A percentile compares a stretch with the other conserved stretches of the same genome.
Evolutionary conservation across 2,888 invertebrate species (phyloP).

Genomic region (Steinernema hermaphroditum): DNA sequence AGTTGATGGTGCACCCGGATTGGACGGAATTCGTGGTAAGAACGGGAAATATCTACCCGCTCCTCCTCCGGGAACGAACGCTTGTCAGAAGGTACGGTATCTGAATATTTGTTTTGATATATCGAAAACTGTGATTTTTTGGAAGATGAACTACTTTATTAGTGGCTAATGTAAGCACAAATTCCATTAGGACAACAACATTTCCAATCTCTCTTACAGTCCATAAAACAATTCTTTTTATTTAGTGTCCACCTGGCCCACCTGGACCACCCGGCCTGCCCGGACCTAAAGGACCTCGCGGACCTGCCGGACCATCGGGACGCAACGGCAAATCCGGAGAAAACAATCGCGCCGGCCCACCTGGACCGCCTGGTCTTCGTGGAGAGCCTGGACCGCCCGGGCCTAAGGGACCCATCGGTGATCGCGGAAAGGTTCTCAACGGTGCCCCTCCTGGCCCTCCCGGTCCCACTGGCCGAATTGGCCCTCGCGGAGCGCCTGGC

Average conservation of each 20-base stretch:
- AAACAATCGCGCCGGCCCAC: conserved; percentile 61
- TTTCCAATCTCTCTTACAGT: too few relatives aligned
- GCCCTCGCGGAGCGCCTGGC: conserved; percentile 54
- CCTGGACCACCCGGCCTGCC: conserved; percentile 62
- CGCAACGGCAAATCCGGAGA: conserved; percentile 53
- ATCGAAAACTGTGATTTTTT: too few relatives aligned
- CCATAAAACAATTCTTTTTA: not conserved
- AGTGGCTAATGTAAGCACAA: not conserved
- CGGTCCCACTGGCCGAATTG: conserved; percentile 54
- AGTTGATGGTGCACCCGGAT: conserved; percentile 46
- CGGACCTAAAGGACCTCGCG: conserved; percentile 58
- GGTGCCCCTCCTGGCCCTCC: conserved; percentile 58
- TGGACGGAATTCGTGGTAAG: conserved; percentile 45
- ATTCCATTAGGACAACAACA: not conserved
- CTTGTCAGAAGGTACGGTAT: conserved; percentile 49
- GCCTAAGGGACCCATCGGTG: conserved; percentile 54
- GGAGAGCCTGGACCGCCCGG: conserved; percentile 56
- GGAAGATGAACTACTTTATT: too few relatives aligned
- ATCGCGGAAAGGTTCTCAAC: conserved; percentile 49
- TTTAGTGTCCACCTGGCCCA: conserved; percentile 53
- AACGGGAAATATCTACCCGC: conserved; percentile 53
- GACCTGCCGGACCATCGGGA: conserved; percentile 46
- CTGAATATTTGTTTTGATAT: too few relatives aligned
- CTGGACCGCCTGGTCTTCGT: conserved; percentile 60
- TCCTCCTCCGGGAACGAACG: conserved; percentile 50